phyloP scores from a whole-genome alignment of 2,113 vertebrate genomes.

The Macroglossus sobrinus region DNA sequence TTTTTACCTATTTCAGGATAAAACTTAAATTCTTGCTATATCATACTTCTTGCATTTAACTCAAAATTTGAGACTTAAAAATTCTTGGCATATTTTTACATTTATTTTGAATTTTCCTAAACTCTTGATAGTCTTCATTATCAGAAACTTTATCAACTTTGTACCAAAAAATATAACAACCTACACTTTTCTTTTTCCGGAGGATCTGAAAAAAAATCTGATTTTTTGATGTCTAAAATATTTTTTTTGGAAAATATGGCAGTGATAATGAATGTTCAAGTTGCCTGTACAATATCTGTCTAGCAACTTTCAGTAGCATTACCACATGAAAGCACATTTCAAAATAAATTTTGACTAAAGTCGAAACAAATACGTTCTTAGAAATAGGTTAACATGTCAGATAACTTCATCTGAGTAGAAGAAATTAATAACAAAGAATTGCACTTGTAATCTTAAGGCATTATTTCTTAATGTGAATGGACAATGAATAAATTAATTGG shows the following conservation, averaged over 20 bases:
- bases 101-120: neutral
- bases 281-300: neutral
- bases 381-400: constrained; percentile 14
- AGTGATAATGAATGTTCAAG: neutral
- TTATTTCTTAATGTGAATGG: neutral
- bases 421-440: neutral
- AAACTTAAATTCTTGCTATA: neutral
- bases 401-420: neutral
- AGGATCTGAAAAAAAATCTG: neutral
- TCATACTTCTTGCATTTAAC: neutral
- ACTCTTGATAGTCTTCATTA: neutral
- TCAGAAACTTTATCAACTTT: constrained; percentile 13
- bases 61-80: neutral
- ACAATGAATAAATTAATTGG: neutral
- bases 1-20: neutral
- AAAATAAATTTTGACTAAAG: constrained; percentile 7
- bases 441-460: neutral
- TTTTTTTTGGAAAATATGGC: neutral
- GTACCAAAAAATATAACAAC: neutral
- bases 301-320: neutral
- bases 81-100: neutral
- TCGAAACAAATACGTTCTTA: neutral
- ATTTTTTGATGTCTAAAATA: neutral
- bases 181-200: neutral
- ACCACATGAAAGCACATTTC: neutral